These are phyloP conservation scores for Pyrgus malvae DNA, from an alignment of 2,888 invertebrate species.

Conservation along the genomic window DNA sequence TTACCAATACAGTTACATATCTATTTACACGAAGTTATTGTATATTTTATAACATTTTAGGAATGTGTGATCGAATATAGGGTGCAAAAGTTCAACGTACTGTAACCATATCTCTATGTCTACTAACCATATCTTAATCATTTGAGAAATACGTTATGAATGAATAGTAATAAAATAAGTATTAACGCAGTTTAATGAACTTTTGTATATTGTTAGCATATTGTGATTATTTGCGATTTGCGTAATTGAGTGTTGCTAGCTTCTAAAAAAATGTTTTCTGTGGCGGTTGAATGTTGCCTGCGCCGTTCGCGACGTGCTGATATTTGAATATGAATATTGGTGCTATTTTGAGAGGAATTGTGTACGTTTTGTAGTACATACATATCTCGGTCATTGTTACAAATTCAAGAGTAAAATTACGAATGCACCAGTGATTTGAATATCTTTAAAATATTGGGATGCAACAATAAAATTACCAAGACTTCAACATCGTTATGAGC, in stretches of 20 bases:
- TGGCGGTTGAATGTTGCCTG: conserved; percentile 31
- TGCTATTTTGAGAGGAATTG: conserved; percentile 67
- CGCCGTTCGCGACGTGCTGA: conserved; percentile 55
- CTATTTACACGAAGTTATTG: conserved; percentile 63
- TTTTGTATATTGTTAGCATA: conserved; percentile 34
- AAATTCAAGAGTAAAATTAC: conserved; percentile 1
- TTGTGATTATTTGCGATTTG: conserved; percentile 43
- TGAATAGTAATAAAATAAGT: not conserved
- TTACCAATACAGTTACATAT: conserved; percentile 67
- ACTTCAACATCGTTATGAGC: not conserved
- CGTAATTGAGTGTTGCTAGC: conserved; percentile 55
- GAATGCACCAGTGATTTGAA: conserved; percentile 70
- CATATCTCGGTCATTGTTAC: conserved; percentile 25
- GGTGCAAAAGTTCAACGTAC: conserved; percentile 53
- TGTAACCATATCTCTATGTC: conserved; percentile 56
- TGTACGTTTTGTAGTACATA: conserved; percentile 50
- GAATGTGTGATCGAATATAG: conserved; percentile 60
- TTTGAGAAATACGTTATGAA: conserved; percentile 25
- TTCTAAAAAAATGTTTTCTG: conserved; percentile 46
- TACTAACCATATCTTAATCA: conserved; percentile 33
- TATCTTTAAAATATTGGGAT: conserved; percentile 33
- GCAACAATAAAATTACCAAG: not conserved
- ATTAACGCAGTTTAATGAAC: conserved; percentile 20
- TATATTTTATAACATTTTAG: conserved; percentile 66
- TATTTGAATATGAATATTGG: conserved; percentile 73